Evolutionary conservation across 37 sponge, comb jelly and placozoan genomes (phyloP).

Genomic region (Ephydatia muelleri): DNA sequence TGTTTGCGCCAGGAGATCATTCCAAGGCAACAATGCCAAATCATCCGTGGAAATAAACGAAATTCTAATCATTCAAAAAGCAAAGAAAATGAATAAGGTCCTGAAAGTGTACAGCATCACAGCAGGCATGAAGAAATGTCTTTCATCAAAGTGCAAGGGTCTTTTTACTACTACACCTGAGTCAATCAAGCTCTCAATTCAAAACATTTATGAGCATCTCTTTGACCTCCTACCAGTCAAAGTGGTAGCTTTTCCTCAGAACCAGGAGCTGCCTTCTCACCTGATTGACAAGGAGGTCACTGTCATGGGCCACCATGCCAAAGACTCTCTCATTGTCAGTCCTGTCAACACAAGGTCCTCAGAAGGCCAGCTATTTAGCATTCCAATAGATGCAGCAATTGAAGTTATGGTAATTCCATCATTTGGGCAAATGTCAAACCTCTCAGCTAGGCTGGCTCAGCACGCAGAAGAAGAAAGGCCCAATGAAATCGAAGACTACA

Average conservation of each 20-base stretch:
- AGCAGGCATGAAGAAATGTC: background rate
- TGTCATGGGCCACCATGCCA: background rate
- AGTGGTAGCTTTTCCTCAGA: background rate
- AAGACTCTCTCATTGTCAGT: background rate
- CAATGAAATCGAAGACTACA: background rate
- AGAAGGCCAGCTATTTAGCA: background rate
- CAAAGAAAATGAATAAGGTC: background rate
- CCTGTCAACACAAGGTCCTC: background rate
- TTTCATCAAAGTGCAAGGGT: background rate
- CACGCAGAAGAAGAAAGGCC: background rate
- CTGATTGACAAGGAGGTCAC: background rate
- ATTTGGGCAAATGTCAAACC: background rate
- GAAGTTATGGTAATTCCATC: background rate
- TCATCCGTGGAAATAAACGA: slow-evolving; percentile 21
- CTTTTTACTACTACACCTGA: background rate
- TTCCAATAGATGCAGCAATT: background rate
- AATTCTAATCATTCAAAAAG: background rate
- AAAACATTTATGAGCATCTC: background rate
- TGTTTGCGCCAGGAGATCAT: slow-evolving; percentile 16
- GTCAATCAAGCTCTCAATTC: background rate
- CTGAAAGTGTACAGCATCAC: background rate
- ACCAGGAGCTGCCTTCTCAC: background rate
- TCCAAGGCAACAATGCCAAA: slow-evolving; percentile 15
- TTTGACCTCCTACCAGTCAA: background rate
- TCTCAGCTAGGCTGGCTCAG: background rate